Conservation (phyloP, 2,797 vertebrate genomes). For the Manis javanica region DNA sequence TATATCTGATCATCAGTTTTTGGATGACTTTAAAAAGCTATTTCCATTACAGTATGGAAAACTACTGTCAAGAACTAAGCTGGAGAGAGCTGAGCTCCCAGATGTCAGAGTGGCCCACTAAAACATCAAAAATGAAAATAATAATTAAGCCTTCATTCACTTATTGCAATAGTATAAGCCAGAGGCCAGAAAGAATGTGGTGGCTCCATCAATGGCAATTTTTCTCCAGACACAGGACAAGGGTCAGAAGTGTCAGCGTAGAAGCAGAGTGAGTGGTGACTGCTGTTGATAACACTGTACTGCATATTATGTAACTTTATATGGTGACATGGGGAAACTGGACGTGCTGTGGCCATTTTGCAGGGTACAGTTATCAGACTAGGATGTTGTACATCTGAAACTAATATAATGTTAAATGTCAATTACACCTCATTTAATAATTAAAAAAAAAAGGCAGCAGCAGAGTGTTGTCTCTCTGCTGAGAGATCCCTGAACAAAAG, state of each 20-base stretch:
- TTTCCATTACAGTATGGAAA: neutral
- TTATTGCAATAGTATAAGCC: neutral
- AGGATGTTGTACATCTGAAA: no score
- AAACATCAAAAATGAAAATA: neutral
- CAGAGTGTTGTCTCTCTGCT: neutral
- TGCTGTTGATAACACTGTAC: no score
- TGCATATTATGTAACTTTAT: no score
- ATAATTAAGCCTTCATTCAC: neutral
- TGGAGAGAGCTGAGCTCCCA: neutral
- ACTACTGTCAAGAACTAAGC: neutral
- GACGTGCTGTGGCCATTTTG: no score
- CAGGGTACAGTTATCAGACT: no score
- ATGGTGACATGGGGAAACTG: no score
- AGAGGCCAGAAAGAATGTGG: neutral
- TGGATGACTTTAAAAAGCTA: neutral
- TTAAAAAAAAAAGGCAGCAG: no score
- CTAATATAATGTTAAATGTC: no score
- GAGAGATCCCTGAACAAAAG: neutral
- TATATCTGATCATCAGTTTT: neutral
- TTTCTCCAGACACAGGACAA: neutral
- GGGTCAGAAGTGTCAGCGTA: neutral
- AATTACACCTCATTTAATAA: no score
- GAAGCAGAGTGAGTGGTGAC: neutral
- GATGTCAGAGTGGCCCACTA: neutral
- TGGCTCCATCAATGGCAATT: neutral